phyloP scores from a whole-genome alignment of 23 tunicate species.

The Ascidia mentula region DNA sequence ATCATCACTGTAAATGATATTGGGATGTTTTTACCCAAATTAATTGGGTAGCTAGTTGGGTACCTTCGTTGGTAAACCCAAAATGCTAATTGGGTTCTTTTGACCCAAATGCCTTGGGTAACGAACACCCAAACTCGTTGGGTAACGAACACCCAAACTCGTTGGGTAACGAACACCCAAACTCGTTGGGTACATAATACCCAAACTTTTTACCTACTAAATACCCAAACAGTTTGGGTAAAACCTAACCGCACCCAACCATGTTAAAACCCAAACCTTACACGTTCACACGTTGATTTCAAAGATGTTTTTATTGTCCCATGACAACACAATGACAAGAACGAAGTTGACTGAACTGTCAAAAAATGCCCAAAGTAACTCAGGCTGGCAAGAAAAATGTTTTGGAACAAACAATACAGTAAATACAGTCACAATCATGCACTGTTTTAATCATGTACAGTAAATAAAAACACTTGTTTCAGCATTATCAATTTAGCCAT shows the following conservation, averaged over 20 bases:
- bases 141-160: not conserved
- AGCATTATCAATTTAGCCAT: not conserved
- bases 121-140: not conserved
- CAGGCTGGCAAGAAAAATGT: conserved; percentile 3
- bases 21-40: too few relatives aligned
- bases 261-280: not conserved
- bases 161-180: not conserved
- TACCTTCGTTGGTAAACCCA: not conserved
- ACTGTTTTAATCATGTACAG: not conserved
- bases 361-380: conserved; percentile 8
- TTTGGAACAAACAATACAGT: conserved; percentile 8
- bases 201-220: not conserved
- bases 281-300: conserved; percentile 2
- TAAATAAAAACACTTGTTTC: conserved; percentile 1
- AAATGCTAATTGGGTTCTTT: not conserved
- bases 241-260: conserved; percentile 7
- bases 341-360: conserved; percentile 10
- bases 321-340: conserved; percentile 5
- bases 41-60: not conserved
- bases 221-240: conserved; percentile 1
- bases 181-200: not conserved
- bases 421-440: not conserved
- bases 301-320: conserved; percentile 1
- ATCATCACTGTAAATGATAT: too few relatives aligned
- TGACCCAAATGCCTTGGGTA: not conserved